Percentiles rank a stretch among this genome's conserved stretches.
Evolutionary conservation across 2,113 vertebrate species (phyloP).

Genomic region (Trogon surrucura): DNA sequence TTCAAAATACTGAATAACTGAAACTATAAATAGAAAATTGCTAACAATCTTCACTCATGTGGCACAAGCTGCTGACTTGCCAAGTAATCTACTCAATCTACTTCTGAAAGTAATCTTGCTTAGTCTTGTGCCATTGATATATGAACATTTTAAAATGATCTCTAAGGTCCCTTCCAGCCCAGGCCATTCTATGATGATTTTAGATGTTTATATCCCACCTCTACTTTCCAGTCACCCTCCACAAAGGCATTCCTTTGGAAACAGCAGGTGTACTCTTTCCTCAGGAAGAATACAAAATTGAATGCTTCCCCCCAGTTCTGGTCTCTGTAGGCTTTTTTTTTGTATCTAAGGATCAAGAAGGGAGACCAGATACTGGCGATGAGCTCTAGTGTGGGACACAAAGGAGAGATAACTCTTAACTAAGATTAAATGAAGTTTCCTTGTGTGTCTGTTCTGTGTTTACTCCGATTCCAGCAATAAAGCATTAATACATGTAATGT

Average conservation of each 20-base stretch:
- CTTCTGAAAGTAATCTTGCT: neutral
- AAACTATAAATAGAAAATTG: neutral
- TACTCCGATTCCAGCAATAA: neutral
- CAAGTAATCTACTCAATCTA: neutral
- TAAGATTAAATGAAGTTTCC: too few relatives aligned
- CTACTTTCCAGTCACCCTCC: neutral
- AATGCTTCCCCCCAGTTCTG: rapidly evolving
- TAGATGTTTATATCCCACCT: rapidly evolving
- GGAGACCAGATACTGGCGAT: too few relatives aligned
- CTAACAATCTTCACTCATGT: neutral
- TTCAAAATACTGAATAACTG: neutral
- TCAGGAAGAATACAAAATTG: neutral
- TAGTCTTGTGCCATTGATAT: neutral
- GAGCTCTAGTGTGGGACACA: neutral
- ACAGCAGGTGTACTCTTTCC: too few relatives aligned
- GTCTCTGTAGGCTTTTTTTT: neutral
- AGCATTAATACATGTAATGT: neutral
- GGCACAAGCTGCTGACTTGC: neutral
- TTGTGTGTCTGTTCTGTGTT: neutral
- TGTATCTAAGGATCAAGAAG: neutral
- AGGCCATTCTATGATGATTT: too few relatives aligned
- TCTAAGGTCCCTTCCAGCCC: too few relatives aligned
- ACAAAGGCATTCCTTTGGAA: neutral
- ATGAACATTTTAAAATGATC: too few relatives aligned
- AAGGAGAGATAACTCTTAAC: neutral